phyloP scores from a whole-genome alignment of 2,113 vertebrate genomes.

The Nibea albiflora region DNA sequence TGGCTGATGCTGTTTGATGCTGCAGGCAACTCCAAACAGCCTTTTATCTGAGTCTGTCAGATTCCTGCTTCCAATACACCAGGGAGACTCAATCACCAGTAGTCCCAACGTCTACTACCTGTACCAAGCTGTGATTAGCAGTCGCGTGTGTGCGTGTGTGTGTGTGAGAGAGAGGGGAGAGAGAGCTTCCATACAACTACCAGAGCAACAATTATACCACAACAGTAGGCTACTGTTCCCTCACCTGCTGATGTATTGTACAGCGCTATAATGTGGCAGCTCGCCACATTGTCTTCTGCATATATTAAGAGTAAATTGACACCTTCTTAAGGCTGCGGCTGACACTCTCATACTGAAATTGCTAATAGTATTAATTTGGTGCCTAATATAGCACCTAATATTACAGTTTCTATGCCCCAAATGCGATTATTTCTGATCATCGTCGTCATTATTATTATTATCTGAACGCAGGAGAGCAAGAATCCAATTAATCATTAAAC shows the following conservation, averaged over 20 bases:
- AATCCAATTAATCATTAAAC: constrained; percentile 19
- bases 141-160: constrained; percentile 42
- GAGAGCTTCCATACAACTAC: constrained; percentile 22
- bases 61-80: constrained; percentile 80
- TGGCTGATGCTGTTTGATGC: constrained; percentile 82
- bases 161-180: not conserved
- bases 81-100: constrained; percentile 82
- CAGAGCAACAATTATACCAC: constrained; percentile 63
- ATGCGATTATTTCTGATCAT: not conserved
- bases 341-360: not conserved
- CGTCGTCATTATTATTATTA: not conserved
- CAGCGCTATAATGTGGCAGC: not conserved
- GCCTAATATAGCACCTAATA: not conserved
- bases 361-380: not conserved
- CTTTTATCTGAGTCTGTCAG: constrained; percentile 85
- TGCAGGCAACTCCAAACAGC: constrained; percentile 84
- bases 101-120: constrained; percentile 78
- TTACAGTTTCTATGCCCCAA: not conserved
- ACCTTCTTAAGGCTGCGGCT: not conserved
- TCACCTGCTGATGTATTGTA: constrained; percentile 31
- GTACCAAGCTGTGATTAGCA: constrained; percentile 81
- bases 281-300: constrained; percentile 6
- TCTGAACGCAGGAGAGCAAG: not conserved
- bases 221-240: constrained; percentile 23
- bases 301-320: constrained; percentile 3